Evolutionary conservation across 2,113 vertebrate genomes (phyloP).

Genomic region (Sula dactylatra): DNA sequence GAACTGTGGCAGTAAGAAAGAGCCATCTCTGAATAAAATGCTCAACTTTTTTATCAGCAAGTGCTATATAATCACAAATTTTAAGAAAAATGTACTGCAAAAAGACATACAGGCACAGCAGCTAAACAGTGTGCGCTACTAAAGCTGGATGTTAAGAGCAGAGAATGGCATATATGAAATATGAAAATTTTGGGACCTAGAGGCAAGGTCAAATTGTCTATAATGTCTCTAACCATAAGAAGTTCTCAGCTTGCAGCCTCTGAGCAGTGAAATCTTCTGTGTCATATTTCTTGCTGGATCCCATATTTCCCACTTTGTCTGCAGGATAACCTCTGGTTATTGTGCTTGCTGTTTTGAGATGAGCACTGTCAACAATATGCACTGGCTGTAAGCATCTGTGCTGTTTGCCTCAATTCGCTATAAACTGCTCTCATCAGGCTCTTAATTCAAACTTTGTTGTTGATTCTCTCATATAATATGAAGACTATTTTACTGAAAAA

Average conservation of each 20-base stretch:
- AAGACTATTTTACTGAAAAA: background rate
- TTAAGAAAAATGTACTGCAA: slow-evolving; percentile 32
- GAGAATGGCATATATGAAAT: slow-evolving; percentile 40
- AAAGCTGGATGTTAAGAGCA: slow-evolving; percentile 13
- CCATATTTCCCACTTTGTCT: slow-evolving; percentile 41
- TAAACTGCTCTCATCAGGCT: slow-evolving; percentile 22
- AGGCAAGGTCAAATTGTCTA: slow-evolving; percentile 72
- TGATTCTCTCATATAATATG: slow-evolving; percentile 4
- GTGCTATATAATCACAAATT: background rate
- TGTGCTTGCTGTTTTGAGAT: slow-evolving; percentile 60
- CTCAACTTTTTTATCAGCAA: background rate
- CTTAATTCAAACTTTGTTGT: slow-evolving; percentile 46
- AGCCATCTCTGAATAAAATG: slow-evolving; percentile 27
- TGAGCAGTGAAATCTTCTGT: slow-evolving; percentile 54
- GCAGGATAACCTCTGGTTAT: slow-evolving; percentile 68
- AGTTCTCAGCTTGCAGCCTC: slow-evolving; percentile 56
- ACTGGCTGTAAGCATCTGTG: slow-evolving; percentile 50
- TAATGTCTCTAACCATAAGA: slow-evolving; percentile 55
- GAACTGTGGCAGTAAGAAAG: slow-evolving; percentile 14
- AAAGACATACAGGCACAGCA: slow-evolving; percentile 2
- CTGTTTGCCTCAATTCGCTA: background rate
- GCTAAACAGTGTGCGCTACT: background rate
- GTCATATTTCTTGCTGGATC: slow-evolving; percentile 49
- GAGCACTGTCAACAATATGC: slow-evolving; percentile 43
- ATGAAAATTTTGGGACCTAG: slow-evolving; percentile 43